Conservation (phyloP, 30 jellyfish, hydroid and myxozoan genomes). For the Catostylus mosaicus region DNA sequence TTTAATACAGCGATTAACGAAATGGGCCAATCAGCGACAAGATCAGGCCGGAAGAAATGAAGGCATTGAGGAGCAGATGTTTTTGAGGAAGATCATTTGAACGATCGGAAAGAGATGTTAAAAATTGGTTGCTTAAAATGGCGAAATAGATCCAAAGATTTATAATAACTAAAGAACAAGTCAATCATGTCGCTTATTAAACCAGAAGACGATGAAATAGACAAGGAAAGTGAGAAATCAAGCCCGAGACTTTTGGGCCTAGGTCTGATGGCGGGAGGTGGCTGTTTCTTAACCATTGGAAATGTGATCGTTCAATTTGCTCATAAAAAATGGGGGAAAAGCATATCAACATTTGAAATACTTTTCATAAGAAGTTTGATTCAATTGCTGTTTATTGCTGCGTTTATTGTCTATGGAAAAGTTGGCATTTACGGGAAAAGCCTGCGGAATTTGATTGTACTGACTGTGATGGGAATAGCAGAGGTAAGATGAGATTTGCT, state of each 20-base stretch:
- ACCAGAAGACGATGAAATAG: conserved; percentile 20
- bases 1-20: background rate
- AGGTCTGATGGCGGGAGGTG: conserved; percentile 97
- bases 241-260: conserved; percentile 75
- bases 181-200: conserved; percentile 17
- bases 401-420: conserved; percentile 80
- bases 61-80: conserved; percentile 42
- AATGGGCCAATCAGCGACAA: conserved; percentile 15
- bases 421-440: conserved; percentile 81
- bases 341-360: conserved; percentile 78
- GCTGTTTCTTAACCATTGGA: conserved; percentile 89
- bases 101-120: background rate
- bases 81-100: background rate
- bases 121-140: background rate
- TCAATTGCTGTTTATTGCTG: conserved; percentile 69
- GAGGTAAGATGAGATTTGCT: conserved; percentile 68
- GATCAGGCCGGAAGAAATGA: conserved; percentile 34
- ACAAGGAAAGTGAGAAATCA: conserved; percentile 16
- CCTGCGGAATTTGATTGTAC: conserved; percentile 59
- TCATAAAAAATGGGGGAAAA: conserved; percentile 46
- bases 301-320: conserved; percentile 80
- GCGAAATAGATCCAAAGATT: background rate
- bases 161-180: background rate
- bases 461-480: conserved; percentile 83
- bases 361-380: conserved; percentile 79